Conservation (phyloP, 2,113 vertebrate genomes). For the Pedetes capensis region DNA sequence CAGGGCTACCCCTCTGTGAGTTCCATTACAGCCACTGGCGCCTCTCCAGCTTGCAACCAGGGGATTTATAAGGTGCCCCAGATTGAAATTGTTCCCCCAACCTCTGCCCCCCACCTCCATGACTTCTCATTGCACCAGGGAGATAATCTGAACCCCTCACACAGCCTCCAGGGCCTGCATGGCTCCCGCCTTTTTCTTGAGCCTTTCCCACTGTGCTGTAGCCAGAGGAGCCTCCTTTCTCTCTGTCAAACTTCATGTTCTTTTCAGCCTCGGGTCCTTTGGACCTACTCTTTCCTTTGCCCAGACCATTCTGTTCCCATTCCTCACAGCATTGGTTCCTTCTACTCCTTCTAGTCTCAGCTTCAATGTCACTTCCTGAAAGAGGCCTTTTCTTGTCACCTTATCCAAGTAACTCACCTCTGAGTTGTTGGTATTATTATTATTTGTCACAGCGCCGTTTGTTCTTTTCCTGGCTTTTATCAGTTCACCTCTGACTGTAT, state of each 20-base stretch:
- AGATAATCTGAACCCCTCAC: neutral
- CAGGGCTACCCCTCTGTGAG: neutral
- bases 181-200: neutral
- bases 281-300: neutral
- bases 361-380: neutral
- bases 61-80: neutral
- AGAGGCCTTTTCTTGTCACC: neutral
- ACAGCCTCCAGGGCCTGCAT: neutral
- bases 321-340: neutral
- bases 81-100: neutral
- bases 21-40: neutral
- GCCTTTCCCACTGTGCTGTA: neutral
- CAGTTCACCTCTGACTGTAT: neutral
- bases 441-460: neutral
- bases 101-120: neutral
- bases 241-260: neutral
- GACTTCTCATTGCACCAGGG: neutral
- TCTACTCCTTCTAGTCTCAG: neutral
- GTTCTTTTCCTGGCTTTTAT: neutral
- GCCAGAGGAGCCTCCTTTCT: neutral
- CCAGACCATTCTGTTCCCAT: neutral
- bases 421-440: too few species aligned
- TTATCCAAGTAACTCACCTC: neutral
- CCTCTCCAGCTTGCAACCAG: neutral
- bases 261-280: neutral